These are phyloP conservation scores for Microctonus hyperodae DNA, from an alignment of 2,888 invertebrate species.

Conservation along the genomic window DNA sequence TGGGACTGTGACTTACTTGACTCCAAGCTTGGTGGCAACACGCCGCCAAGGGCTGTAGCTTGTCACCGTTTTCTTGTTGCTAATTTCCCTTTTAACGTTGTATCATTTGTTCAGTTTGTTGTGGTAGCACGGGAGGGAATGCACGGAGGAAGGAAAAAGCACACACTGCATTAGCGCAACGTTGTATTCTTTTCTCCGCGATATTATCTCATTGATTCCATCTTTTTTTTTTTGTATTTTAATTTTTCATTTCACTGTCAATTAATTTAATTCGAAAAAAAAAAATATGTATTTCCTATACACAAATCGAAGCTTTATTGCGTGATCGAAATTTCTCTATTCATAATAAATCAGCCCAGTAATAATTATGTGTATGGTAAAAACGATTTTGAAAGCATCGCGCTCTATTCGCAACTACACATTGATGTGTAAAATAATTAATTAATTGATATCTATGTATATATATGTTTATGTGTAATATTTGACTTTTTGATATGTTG, in stretches of 20 bases:
- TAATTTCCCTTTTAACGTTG: conserved; percentile 63
- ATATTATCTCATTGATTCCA: conserved; percentile 33
- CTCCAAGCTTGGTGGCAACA: conserved; percentile 93
- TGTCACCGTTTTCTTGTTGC: conserved; percentile 74
- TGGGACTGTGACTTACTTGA: conserved; percentile 80
- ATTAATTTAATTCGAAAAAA: background rate
- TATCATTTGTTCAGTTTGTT: conserved; percentile 54
- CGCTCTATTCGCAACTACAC: conserved; percentile 28
- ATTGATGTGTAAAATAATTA: conserved; percentile 21
- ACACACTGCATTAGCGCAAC: conserved; percentile 62
- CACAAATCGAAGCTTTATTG: conserved; percentile 1
- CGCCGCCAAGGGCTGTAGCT: conserved; percentile 93
- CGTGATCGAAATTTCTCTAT: background rate
- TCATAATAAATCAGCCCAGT: conserved; percentile 9
- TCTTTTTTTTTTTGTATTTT: conserved; percentile 27
- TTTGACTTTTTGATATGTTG: conserved; percentile 42
- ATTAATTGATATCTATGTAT: conserved; percentile 9
- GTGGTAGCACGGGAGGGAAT: conserved; percentile 59
- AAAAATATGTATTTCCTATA: background rate
- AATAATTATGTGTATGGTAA: conserved; percentile 14
- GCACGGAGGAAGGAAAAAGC: conserved; percentile 62
- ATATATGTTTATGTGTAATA: background rate
- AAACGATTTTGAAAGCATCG: conserved; percentile 27
- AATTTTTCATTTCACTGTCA: conserved; percentile 3
- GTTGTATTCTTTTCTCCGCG: conserved; percentile 34